A percentile compares a stretch with the other conserved stretches of the same genome.
Conservation (phyloP, 2,113 vertebrate genomes). For the Onychostoma macrolepis region DNA sequence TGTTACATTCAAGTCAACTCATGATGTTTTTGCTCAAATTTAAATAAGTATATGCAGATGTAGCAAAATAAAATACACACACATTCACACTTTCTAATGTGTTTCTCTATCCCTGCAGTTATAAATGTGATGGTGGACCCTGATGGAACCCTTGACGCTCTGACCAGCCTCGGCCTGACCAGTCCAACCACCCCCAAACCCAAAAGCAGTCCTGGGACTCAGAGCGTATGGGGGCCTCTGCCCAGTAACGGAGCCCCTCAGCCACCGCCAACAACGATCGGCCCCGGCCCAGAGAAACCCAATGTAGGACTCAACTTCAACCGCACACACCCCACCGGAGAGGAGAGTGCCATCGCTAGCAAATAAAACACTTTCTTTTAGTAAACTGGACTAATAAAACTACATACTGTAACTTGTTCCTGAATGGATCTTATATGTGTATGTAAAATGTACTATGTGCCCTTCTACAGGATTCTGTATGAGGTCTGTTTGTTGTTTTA, state of each 20-base stretch:
- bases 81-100: not conserved
- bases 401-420: slow-evolving; percentile 6
- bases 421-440: slow-evolving; percentile 37
- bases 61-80: not conserved
- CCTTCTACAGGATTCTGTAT: slow-evolving; percentile 11
- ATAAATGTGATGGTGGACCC: slow-evolving; percentile 98
- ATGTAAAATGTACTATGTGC: slow-evolving; percentile 31
- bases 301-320: slow-evolving; percentile 84
- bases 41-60: not conserved
- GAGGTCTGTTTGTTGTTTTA: slow-evolving; percentile 21
- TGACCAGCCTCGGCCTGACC: slow-evolving; percentile 85
- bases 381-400: slow-evolving; percentile 32
- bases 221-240: slow-evolving; percentile 63
- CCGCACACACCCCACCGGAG: slow-evolving; percentile 87
- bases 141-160: slow-evolving; percentile 91
- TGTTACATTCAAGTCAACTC: not conserved
- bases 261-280: slow-evolving; percentile 56
- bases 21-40: not conserved
- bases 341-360: slow-evolving; percentile 82
- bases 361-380: slow-evolving; percentile 76
- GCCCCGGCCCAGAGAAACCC: slow-evolving; percentile 72
- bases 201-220: slow-evolving; percentile 74
- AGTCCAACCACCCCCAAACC: slow-evolving; percentile 80
- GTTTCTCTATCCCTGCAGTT: slow-evolving; percentile 70
- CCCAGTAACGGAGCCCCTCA: slow-evolving; percentile 69